Evolutionary conservation across 2,888 invertebrate genomes (phyloP).

Genomic region (Parnassius apollo): DNA sequence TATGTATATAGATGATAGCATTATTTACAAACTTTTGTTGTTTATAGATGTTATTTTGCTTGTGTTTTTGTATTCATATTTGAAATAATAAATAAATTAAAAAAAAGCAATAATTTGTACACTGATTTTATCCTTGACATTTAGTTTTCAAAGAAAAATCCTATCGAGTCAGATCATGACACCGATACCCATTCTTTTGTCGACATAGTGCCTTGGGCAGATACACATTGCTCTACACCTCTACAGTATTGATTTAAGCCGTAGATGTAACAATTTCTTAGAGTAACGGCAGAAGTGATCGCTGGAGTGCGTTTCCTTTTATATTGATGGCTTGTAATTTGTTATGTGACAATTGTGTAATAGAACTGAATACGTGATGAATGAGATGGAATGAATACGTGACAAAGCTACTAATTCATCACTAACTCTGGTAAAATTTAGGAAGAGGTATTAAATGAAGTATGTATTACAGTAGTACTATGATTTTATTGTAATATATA

Average conservation of each 20-base stretch:
- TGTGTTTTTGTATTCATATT: no score
- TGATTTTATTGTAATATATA: no score
- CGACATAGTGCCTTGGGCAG: constrained; percentile 40
- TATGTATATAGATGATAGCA: no score
- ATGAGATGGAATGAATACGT: neutral
- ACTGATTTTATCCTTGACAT: constrained; percentile 31
- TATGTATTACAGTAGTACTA: no score
- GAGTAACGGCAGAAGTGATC: constrained; percentile 36
- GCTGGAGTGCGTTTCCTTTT: constrained; percentile 37
- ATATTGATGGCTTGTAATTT: constrained; percentile 56
- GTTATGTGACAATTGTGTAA: constrained; percentile 42
- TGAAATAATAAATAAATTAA: no score
- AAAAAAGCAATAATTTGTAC: neutral
- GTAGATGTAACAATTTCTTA: constrained; percentile 39
- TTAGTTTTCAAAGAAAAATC: constrained; percentile 52
- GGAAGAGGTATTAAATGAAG: neutral
- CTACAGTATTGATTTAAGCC: constrained; percentile 48
- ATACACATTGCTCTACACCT: constrained; percentile 32
- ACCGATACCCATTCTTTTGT: constrained; percentile 52
- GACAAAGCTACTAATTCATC: neutral
- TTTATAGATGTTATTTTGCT: no score
- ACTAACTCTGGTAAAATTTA: neutral
- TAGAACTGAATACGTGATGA: constrained; percentile 29
- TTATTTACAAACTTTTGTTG: no score
- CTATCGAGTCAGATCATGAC: constrained; percentile 49